phyloP scores from a whole-genome alignment of 53 echinoderm and acorn worm species.

The Echinarachnius parma region DNA sequence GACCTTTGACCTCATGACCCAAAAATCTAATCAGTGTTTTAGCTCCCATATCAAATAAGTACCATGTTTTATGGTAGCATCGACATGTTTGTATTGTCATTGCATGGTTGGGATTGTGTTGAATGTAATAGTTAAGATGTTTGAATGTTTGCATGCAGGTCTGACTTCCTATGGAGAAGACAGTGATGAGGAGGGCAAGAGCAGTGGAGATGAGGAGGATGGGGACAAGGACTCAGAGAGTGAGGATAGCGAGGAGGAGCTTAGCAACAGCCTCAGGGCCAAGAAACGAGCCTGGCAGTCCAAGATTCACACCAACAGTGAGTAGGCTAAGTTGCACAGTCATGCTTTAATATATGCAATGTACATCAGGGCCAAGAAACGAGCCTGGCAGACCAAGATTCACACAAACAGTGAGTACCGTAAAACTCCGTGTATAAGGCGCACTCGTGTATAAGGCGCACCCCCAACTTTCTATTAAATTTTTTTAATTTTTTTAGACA shows the following conservation, averaged over 20 bases:
- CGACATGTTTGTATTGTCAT: too few species aligned
- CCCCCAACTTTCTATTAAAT: neutral
- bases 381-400: neutral
- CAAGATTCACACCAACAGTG: conserved; percentile 55
- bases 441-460: too few species aligned
- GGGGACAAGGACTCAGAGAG: conserved; percentile 51
- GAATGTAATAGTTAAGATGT: neutral
- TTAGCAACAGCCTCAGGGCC: conserved; percentile 53
- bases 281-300: conserved; percentile 66
- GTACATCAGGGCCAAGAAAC: neutral
- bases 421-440: neutral
- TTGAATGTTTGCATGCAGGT: conserved; percentile 49
- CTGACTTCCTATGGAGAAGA: conserved; percentile 77
- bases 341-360: neutral
- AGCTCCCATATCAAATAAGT: too few species aligned
- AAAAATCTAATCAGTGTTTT: too few species aligned
- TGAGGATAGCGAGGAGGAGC: conserved; percentile 82
- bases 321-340: neutral
- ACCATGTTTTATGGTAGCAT: too few species aligned
- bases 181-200: conserved; percentile 64
- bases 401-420: neutral
- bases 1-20: too few species aligned
- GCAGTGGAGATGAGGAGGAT: conserved; percentile 8
- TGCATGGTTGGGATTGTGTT: neutral
- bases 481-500: neutral